These are phyloP conservation scores for Limenitis camilla DNA, from an alignment of 2,888 invertebrate genomes.

Conservation along the genomic window DNA sequence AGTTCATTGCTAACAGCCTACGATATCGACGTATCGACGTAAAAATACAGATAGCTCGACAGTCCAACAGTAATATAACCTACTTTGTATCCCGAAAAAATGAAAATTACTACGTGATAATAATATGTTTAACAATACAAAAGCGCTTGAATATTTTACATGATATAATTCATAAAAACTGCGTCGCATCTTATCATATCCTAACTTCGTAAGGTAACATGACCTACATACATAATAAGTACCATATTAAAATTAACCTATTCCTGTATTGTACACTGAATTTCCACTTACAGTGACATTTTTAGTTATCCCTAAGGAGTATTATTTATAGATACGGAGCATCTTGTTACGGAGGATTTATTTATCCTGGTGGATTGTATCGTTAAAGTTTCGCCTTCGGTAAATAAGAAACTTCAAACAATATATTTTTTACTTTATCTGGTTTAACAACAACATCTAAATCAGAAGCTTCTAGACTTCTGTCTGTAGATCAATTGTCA, in stretches of 20 bases:
- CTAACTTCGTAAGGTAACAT: slow-evolving; percentile 12
- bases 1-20: too few species aligned
- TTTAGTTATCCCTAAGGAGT: slow-evolving; percentile 18
- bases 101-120: too few species aligned
- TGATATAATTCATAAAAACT: background rate
- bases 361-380: slow-evolving; percentile 11
- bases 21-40: too few species aligned
- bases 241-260: slow-evolving; percentile 19
- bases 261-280: slow-evolving; percentile 8
- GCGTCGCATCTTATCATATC: slow-evolving; percentile 1
- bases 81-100: too few species aligned
- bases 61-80: too few species aligned
- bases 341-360: slow-evolving; percentile 21
- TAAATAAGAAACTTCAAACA: background rate
- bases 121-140: too few species aligned
- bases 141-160: background rate
- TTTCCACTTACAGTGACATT: slow-evolving; percentile 15
- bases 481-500: too few species aligned
- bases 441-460: too few species aligned
- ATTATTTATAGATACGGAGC: slow-evolving; percentile 18
- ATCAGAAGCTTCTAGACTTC: too few species aligned
- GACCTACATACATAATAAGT: slow-evolving; percentile 12
- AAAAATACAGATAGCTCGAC: too few species aligned
- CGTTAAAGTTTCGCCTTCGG: background rate
- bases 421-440: too few species aligned